These are phyloP conservation scores for Deroptyus accipitrinus DNA, from an alignment of 2,113 vertebrate species.

Conservation along the genomic window DNA sequence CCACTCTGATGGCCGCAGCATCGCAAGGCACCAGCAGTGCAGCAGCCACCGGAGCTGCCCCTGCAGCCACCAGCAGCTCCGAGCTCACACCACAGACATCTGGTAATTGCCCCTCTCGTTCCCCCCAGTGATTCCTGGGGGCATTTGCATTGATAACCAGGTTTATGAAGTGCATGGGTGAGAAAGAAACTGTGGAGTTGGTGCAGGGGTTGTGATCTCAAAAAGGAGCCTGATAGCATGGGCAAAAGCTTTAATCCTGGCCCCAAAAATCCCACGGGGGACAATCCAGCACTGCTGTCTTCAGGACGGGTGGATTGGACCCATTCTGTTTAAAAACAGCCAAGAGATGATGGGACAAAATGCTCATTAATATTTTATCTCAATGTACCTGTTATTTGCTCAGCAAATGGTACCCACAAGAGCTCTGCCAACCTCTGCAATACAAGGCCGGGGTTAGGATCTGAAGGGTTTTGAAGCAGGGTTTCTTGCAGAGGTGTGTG, in stretches of 20 bases:
- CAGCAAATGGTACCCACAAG: not conserved
- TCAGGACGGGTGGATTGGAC: not conserved
- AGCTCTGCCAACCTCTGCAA: not conserved
- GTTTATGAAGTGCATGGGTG: not conserved
- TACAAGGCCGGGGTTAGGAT: not conserved
- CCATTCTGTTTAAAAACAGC: not conserved
- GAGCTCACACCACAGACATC: accelerated
- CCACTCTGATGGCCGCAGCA: accelerated
- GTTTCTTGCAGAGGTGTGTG: not conserved
- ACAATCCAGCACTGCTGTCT: not conserved
- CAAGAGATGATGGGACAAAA: not conserved
- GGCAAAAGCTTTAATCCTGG: not conserved
- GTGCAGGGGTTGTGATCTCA: not conserved
- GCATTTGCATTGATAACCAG: accelerated
- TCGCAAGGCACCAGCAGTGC: accelerated
- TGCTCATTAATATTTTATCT: not conserved
- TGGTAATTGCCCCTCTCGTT: not conserved
- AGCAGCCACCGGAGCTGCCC: not conserved
- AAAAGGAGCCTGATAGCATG: not conserved
- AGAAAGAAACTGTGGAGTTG: accelerated
- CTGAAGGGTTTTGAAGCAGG: not conserved
- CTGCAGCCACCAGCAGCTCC: accelerated
- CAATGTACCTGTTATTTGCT: not conserved
- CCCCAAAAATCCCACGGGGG: not conserved
- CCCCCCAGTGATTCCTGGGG: accelerated